Conservation (phyloP, 2,797 vertebrate genomes). For the Acrossocheilus wenchowensis region DNA sequence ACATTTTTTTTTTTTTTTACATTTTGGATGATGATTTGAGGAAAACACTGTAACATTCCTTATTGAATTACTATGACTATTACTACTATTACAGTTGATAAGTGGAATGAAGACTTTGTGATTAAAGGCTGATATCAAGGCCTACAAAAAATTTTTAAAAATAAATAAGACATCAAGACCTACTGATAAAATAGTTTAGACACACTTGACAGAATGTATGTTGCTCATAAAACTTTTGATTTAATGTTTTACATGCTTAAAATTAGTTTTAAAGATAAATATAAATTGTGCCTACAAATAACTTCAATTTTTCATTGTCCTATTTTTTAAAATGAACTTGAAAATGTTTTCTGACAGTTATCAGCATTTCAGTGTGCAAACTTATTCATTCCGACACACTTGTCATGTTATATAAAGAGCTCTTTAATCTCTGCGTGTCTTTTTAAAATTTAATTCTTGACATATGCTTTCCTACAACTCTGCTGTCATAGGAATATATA, state of each 20-base stretch:
- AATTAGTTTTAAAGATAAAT: not conserved
- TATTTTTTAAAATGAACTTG: not conserved
- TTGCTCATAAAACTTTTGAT: not conserved
- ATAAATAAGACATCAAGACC: not conserved
- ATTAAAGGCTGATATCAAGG: no score
- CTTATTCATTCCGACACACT: not conserved
- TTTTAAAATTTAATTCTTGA: not conserved
- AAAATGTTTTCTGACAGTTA: not conserved
- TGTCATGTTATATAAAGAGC: not conserved
- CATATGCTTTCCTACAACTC: conserved; percentile 7
- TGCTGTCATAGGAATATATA: conserved; percentile 1
- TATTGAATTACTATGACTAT: no score
- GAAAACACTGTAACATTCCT: no score
- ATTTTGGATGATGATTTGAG: no score
- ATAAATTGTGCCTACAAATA: not conserved
- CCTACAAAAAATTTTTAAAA: no score
- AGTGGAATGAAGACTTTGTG: no score
- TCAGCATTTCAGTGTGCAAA: not conserved
- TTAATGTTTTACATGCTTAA: not conserved
- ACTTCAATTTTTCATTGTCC: not conserved
- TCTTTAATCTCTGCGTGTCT: conserved; percentile 8
- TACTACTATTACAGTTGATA: no score
- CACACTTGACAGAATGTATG: no score
- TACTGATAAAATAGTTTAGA: not conserved
- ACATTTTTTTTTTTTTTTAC: no score